Conservation (phyloP, 2,888 invertebrate genomes). For the Crocallis elinguaria region DNA sequence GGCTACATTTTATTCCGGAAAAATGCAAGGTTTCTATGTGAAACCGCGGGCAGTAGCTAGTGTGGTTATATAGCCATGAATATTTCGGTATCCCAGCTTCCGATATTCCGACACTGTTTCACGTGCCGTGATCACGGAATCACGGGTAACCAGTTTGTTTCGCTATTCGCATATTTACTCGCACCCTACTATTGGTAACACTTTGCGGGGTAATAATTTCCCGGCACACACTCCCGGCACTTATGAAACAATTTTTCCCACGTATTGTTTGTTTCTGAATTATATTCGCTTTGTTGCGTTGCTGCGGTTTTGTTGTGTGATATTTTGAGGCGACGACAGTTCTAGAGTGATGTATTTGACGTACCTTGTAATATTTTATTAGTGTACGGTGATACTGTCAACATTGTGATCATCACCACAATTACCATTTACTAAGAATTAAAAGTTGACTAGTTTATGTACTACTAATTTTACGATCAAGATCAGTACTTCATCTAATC, state of each 20-base stretch:
- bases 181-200: constrained; percentile 6
- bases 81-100: background rate
- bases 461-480: too few species aligned
- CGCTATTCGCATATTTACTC: constrained; percentile 16
- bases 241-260: constrained; percentile 39
- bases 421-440: too few species aligned
- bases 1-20: too few species aligned
- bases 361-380: too few species aligned
- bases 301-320: constrained; percentile 7
- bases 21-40: too few species aligned
- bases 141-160: background rate
- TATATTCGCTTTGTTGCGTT: constrained; percentile 21
- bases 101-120: background rate
- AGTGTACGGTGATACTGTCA: too few species aligned
- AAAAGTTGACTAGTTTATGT: too few species aligned
- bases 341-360: too few species aligned
- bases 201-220: constrained; percentile 30
- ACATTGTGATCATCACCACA: too few species aligned
- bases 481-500: too few species aligned
- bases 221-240: constrained; percentile 23
- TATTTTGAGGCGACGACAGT: background rate
- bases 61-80: too few species aligned
- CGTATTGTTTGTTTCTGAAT: constrained; percentile 31
- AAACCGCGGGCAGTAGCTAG: too few species aligned
- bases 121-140: background rate